Evolutionary conservation across 2,888 invertebrate genomes (phyloP).

Genomic region (Maniola hyperantus): DNA sequence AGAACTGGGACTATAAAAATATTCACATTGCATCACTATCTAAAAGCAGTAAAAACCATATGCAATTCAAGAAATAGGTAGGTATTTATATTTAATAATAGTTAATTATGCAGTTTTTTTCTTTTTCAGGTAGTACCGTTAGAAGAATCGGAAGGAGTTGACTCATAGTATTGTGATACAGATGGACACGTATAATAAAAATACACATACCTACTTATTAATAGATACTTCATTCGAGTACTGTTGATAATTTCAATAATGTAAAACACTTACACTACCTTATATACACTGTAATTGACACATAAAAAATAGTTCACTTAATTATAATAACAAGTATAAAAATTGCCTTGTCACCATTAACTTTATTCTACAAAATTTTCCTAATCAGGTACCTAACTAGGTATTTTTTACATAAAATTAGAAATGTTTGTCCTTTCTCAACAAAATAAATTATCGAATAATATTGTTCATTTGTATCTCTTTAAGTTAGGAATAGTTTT

Average conservation of each 20-base stretch:
- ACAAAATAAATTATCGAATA: slow-evolving; percentile 15
- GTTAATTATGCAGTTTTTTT: neutral
- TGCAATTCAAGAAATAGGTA: too few species aligned
- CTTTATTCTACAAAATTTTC: neutral
- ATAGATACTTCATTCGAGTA: neutral
- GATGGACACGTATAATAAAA: slow-evolving; percentile 52
- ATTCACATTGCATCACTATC: too few species aligned
- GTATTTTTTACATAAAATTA: neutral
- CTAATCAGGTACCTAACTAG: neutral
- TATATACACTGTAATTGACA: neutral
- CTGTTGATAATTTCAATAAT: neutral
- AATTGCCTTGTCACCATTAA: neutral
- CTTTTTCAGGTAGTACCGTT: slow-evolving; percentile 44
- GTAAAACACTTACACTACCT: neutral
- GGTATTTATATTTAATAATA: too few species aligned
- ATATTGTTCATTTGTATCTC: slow-evolving; percentile 40
- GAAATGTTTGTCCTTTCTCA: neutral
- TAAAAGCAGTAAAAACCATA: too few species aligned
- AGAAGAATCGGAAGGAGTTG: slow-evolving; percentile 48
- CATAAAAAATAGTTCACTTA: neutral
- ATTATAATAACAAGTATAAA: neutral
- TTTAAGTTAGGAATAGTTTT: slow-evolving; percentile 71
- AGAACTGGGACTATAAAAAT: too few species aligned
- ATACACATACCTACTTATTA: neutral
- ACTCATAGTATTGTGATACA: slow-evolving; percentile 66